Conservation (phyloP, 2,888 invertebrate species). For the Bursaphelenchus okinawaensis region DNA sequence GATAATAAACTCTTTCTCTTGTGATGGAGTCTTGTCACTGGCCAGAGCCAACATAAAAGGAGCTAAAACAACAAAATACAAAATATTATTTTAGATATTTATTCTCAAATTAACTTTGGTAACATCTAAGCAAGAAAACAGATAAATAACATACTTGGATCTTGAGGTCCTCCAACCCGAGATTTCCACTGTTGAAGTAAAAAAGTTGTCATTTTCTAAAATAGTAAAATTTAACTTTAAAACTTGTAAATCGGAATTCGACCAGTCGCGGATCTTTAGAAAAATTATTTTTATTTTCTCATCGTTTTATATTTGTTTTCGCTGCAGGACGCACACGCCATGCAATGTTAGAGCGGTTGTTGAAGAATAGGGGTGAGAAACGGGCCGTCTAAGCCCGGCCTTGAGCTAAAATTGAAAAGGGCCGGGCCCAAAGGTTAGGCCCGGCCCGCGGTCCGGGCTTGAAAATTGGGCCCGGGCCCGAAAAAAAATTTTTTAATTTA, state of each 20-base stretch:
- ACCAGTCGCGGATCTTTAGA: background rate
- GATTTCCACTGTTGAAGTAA: slow-evolving; percentile 37
- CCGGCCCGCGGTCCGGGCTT: too few species aligned
- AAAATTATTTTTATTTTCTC: background rate
- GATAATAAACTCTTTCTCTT: slow-evolving; percentile 41
- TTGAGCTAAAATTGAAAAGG: too few species aligned
- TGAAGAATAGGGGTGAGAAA: too few species aligned
- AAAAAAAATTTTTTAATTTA: too few species aligned
- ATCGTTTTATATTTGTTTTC: background rate
- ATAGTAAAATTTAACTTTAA: background rate
- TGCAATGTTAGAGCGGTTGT: too few species aligned
- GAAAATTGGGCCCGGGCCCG: too few species aligned
- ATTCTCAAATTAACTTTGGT: too few species aligned
- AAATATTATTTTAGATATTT: too few species aligned
- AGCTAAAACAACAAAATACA: slow-evolving; percentile 20
- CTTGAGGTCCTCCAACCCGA: slow-evolving; percentile 34
- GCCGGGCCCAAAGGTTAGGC: too few species aligned
- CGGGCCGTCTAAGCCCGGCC: too few species aligned
- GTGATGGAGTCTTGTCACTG: slow-evolving; percentile 18
- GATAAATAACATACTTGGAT: slow-evolving; percentile 31
- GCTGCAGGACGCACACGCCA: background rate
- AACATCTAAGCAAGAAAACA: too few species aligned
- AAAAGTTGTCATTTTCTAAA: slow-evolving; percentile 30
- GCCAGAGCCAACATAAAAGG: slow-evolving; percentile 40
- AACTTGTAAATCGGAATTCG: background rate